Evolutionary conservation across 23 tunicate species (phyloP), one percentile per base, ranked within the genome.

Genomic region (Styela clava): DNA sequence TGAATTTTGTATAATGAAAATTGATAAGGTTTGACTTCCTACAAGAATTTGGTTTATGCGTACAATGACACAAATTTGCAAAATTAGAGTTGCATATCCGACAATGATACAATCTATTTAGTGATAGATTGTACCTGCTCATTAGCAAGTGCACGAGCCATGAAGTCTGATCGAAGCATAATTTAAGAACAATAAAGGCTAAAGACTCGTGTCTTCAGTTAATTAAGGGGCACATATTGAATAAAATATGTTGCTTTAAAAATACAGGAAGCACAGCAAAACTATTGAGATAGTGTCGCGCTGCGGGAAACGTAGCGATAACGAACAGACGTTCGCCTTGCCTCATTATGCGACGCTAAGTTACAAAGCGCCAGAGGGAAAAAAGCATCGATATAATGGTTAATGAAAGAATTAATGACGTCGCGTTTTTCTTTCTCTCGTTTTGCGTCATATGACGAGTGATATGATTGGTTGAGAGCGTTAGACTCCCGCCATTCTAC

Each of bases 401-500:
- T 29, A 67, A 67, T 29, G 0, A 67, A 67, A 1, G 71, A 67
- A 67, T 18, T 67, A 16, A 22, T 67, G 31, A 25, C 71, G 71
- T 25, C 71, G 71, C 30, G 71, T 29, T 67, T 67, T 67, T 67
- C 31, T 67, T 24, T 67, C 31, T 67, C 31, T 29, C 31, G 71
- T 29, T 67, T 61, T 44, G 12, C 56, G 56, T 44, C 56, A 44
- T 44, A 44, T 44, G 12, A 5, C 56, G 81, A 51, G 64, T 12
- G 81, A 33, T 76, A 56, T 76, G 81, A 76, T 76, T 76, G 81
- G 81, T 44, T 44, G 67, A n/a, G 62, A 56, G 27, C 27, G 24
- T 44, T 52, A 33, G 62, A 37, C 81, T 76, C 81, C 81, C 81
- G 81, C 81, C 81, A 76, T 76, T 76, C 29, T 26, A 24, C 65